phyloP scores from a whole-genome alignment of 2,113 vertebrate species.

The Narcine bancroftii region DNA sequence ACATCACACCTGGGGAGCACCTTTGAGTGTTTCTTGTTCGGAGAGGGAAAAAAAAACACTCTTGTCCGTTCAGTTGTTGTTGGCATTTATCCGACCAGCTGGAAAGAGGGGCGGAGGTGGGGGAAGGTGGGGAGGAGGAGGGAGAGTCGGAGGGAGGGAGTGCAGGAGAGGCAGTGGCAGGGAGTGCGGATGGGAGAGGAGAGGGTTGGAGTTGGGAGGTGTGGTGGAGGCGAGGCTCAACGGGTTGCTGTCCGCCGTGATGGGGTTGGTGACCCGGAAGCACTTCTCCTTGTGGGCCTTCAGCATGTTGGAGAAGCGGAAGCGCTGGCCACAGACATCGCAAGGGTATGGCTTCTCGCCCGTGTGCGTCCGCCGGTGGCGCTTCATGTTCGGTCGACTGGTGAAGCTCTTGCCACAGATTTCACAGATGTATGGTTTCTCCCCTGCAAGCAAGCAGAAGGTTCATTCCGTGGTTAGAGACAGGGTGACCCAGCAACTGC shows the following conservation, averaged over 20 bases:
- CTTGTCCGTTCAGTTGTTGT: conserved; percentile 57
- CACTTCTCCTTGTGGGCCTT: conserved; percentile 95
- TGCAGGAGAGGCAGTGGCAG: conserved; percentile 61
- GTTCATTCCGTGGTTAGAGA: not conserved
- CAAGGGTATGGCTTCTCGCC: conserved; percentile 95
- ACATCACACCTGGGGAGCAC: not conserved
- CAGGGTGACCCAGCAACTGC: no score
- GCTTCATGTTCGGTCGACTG: conserved; percentile 97
- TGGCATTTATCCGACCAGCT: conserved; percentile 64
- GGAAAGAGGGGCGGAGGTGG: conserved; percentile 71
- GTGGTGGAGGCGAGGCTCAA: conserved; percentile 38
- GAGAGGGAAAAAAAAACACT: not conserved
- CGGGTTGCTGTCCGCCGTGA: conserved; percentile 49
- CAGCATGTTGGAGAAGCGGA: conserved; percentile 98
- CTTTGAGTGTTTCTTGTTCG: not conserved
- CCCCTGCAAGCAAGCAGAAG: conserved; percentile 56
- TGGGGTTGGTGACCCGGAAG: conserved; percentile 76
- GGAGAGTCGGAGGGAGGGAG: conserved; percentile 56
- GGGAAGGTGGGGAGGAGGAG: conserved; percentile 60
- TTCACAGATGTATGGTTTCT: conserved; percentile 96
- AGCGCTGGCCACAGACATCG: conserved; percentile 86
- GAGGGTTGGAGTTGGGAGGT: conserved; percentile 48
- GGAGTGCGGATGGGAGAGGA: conserved; percentile 45
- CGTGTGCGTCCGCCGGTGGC: conserved; percentile 90
- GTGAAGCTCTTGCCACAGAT: conserved; percentile 98